Evolutionary conservation across 2,888 invertebrate genomes (phyloP), one percentile per base, ranked within the genome.

Genomic region (Tetrapedia diversipes): DNA sequence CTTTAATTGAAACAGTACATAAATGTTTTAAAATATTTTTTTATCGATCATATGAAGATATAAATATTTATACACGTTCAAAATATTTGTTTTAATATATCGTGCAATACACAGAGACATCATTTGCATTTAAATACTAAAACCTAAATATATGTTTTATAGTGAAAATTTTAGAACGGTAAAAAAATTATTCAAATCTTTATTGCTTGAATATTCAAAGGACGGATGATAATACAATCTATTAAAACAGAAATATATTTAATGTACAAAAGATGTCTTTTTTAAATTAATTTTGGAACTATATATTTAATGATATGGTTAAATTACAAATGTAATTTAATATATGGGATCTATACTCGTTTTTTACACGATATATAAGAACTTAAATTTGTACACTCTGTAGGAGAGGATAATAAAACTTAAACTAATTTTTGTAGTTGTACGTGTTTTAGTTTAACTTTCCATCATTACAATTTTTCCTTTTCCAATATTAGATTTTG

Each of bases 351-450:
- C 22, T 67, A 39, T 74, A 74, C 32, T 37, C 39, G 39, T 24
- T 66, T 67, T 81, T 75, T 78, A 78, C 41, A 74, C 11, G 47
- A 72, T 56, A 70, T 41, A 37, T 53, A 54, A 54, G 24, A 71
- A 65, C n/a, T 66, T 73, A 29, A 24, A 60, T 53, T 70, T 75
- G 56, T 73, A 65, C 45, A 63, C 72, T 76, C 56, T 43, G 54
- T 47, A 51, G 24, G 45, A 32, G 69, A 54, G 59, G 22, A 61
- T 43, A 83, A 84, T 81, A 84, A 81, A 84, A 51, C 24, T 32
- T 56, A 66, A 69, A 80, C 74, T 49, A 67, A 54, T 70, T 82
- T 81, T 82, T 83, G 22, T 73, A 75, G 43, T 63, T 64, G 29
- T 29, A 41, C 22, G 43, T 47, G 11, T 59, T 45, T 19, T 45